phyloP scores from a whole-genome alignment of 2,797 vertebrate genomes.

The Myripristis jacobus region DNA sequence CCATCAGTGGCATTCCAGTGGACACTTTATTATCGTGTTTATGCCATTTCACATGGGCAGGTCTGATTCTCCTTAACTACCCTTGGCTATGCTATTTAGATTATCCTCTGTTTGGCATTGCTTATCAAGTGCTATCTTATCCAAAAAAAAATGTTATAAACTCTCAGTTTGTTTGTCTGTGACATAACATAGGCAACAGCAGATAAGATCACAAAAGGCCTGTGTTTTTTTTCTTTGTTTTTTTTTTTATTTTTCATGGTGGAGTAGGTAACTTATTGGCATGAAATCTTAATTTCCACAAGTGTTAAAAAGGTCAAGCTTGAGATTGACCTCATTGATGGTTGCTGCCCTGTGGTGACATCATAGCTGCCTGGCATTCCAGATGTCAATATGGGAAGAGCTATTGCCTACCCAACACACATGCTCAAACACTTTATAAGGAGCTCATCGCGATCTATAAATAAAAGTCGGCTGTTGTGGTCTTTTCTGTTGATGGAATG shows the following conservation, averaged over 20 bases:
- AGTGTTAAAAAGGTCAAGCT: neutral
- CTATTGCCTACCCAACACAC: neutral
- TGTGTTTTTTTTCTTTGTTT: neutral
- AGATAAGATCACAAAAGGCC: no score
- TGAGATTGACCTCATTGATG: neutral
- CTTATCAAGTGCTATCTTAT: no score
- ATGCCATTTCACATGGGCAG: no score
- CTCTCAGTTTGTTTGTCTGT: no score
- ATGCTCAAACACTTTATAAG: constrained; percentile 11
- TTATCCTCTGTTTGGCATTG: no score
- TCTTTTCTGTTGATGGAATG: neutral
- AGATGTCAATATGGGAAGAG: neutral
- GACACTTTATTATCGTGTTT: no score
- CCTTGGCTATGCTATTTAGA: no score
- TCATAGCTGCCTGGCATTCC: constrained; percentile 5
- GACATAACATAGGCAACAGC: no score
- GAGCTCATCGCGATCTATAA: constrained; percentile 12
- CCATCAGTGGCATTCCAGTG: no score
- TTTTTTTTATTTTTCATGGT: no score
- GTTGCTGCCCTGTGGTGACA: neutral
- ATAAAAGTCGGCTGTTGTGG: neutral
- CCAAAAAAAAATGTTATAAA: no score
- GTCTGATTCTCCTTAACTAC: no score
- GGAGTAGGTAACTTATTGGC: neutral
- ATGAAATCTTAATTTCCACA: neutral